Base-by-base conservation (phyloP, 2,888 invertebrate species). In the Tipula vernalis region DNA sequence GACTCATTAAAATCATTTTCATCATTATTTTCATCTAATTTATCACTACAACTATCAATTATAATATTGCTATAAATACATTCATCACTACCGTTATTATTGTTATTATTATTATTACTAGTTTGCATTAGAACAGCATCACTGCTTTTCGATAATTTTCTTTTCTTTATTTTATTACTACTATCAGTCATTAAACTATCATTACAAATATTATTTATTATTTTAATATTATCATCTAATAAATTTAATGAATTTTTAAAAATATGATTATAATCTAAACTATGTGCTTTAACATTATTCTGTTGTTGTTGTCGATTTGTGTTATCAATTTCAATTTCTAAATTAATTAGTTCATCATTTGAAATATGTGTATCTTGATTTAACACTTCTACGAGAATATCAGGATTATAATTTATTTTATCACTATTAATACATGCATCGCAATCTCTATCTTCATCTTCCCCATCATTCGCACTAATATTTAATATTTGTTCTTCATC, bases 331-430 rank as follows among this genome's bases (percentile, higher is more conserved):
- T 88, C 88, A 6, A 41, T 71, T 42, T 88, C 87, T 83, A 88
- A 88, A 86, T 87, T 88, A 36, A 88, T 88, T 86, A 88, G 86
- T 86, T 88, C 88, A 18, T 86, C 87, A 44, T 36, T 3, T 1
- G n/a, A 47, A 41, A 5, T 41, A 10, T 39, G 15, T 15, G 3
- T 41, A 42, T 42, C n/a, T 15, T 8, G 6, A 41, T 39, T n/a
- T 8, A 42, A 85, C 6, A 42, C 39, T 10, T 42, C 42, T 8
- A 85, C 18, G 6, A 85, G 42, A 8, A 85, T 85, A 85, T 85
- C 42, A 10, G 42, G 85, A 5, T 5, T 42, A 41, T 85, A 39
- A 39, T n/a, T 39, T 39, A 12, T 6, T n/a, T 15, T 39, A n/a
- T 41, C n/a, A 85, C 41, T 41, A 41, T 85, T 41, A 47, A 10